Evolutionary conservation across 2,888 invertebrate genomes (phyloP).

Genomic region (Elmis aenea): DNA sequence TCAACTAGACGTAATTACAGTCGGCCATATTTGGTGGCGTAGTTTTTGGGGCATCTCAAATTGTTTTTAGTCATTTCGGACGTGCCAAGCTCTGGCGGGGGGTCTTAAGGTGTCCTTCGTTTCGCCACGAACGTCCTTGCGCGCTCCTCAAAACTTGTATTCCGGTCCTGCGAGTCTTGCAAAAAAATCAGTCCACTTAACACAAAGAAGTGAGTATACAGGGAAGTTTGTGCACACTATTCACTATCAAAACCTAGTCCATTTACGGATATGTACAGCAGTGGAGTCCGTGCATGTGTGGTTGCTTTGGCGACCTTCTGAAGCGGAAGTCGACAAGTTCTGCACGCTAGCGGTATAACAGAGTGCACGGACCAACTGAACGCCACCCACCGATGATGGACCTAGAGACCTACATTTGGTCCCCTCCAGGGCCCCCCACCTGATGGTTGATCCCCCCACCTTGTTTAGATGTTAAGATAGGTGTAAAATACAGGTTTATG

Average conservation of each 20-base stretch:
- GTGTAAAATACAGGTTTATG: no score
- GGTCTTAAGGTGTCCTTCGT: no score
- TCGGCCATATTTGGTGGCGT: slow-evolving; percentile 14
- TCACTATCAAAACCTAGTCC: no score
- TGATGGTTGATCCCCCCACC: slow-evolving; percentile 32
- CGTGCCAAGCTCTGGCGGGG: slow-evolving; percentile 1
- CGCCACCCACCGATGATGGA: slow-evolving; percentile 43
- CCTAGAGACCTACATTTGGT: slow-evolving; percentile 44
- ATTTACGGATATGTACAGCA: no score
- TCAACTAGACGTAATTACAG: slow-evolving; percentile 12
- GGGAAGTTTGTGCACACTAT: no score
- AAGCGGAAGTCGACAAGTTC: slow-evolving; percentile 37
- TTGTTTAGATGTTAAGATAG: slow-evolving; percentile 17
- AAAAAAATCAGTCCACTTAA: no score
- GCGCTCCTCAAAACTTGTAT: no score
- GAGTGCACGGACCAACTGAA: slow-evolving; percentile 42
- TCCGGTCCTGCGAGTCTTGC: no score
- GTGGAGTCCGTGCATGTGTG: slow-evolving; percentile 19
- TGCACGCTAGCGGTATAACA: slow-evolving; percentile 38
- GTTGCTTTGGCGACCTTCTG: slow-evolving; percentile 31
- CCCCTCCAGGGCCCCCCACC: slow-evolving; percentile 31
- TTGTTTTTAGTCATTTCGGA: slow-evolving; percentile 8
- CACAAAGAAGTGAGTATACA: no score
- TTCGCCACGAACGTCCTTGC: no score
- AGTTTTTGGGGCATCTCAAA: slow-evolving; percentile 15